Percentiles rank a stretch among this genome's conserved stretches.
Evolutionary conservation across 2,888 invertebrate species (phyloP).

Genomic region (Camponotus fellah): DNA sequence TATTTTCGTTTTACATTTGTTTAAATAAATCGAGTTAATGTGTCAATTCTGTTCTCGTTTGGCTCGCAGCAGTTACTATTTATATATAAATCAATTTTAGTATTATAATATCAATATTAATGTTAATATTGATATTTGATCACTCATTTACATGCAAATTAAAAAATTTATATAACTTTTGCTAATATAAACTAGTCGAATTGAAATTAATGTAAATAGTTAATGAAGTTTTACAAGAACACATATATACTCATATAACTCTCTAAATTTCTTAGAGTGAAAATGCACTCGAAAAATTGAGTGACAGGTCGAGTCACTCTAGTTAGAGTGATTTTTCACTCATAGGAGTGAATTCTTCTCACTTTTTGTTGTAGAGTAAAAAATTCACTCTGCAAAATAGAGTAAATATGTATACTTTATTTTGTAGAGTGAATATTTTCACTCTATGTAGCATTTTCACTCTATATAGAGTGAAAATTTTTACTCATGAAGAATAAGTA

Average conservation of each 20-base stretch:
- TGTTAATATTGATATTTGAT: background rate
- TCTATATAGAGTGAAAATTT: too few species aligned
- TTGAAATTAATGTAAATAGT: background rate
- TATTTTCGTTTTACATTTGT: slow-evolving; percentile 1
- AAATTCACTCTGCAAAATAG: too few species aligned
- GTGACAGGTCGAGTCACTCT: too few species aligned
- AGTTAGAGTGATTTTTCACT: too few species aligned
- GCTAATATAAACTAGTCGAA: background rate
- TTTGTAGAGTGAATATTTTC: too few species aligned
- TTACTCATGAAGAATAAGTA: too few species aligned
- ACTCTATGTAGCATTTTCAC: too few species aligned
- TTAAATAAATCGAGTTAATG: slow-evolving; percentile 16
- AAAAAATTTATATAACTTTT: background rate
- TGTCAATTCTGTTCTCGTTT: background rate
- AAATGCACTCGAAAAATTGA: too few species aligned
- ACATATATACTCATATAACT: background rate
- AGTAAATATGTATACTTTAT: too few species aligned
- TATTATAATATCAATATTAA: slow-evolving; percentile 9
- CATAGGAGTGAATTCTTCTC: too few species aligned
- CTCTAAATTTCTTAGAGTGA: too few species aligned
- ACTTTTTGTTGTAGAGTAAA: too few species aligned
- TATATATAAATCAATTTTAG: background rate
- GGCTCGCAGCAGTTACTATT: background rate
- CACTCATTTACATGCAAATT: background rate
- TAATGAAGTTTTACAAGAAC: background rate